These are phyloP conservation scores for Catalaphyllia jardinei DNA, from an alignment of 64 coral and sea anemone genomes.

Conservation along the genomic window DNA sequence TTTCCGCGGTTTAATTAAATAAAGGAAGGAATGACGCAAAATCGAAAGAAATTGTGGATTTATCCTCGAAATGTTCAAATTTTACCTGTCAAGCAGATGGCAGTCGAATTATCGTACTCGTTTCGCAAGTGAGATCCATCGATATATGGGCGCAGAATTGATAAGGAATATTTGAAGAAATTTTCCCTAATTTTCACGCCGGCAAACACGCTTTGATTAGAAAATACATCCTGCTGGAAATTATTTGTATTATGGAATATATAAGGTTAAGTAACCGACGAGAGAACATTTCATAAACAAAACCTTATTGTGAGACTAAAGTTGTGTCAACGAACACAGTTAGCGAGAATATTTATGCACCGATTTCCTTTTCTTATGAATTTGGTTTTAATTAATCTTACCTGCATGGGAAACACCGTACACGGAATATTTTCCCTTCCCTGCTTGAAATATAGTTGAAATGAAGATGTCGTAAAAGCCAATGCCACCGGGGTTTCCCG, in stretches of 20 bases:
- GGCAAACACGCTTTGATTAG: too few species aligned
- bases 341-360: too few species aligned
- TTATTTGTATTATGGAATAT: too few species aligned
- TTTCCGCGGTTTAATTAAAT: neutral
- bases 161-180: neutral
- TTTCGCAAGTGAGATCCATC: neutral
- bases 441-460: slow-evolving; percentile 51
- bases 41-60: neutral
- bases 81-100: slow-evolving; percentile 13
- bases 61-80: neutral
- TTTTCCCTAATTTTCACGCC: neutral
- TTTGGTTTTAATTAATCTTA: neutral
- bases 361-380: neutral
- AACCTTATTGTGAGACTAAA: neutral
- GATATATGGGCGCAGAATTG: neutral
- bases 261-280: neutral
- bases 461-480: slow-evolving; percentile 70
- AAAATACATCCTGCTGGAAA: too few species aligned
- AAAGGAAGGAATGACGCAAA: neutral
- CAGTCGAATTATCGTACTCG: neutral
- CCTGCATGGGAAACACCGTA: slow-evolving; percentile 63
- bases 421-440: slow-evolving; percentile 56
- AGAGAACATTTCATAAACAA: neutral
- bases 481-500: slow-evolving; percentile 50
- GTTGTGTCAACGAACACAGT: too few species aligned